phyloP scores from a whole-genome alignment of 1,140 invertebrate species.

The Solenopsis invicta region DNA sequence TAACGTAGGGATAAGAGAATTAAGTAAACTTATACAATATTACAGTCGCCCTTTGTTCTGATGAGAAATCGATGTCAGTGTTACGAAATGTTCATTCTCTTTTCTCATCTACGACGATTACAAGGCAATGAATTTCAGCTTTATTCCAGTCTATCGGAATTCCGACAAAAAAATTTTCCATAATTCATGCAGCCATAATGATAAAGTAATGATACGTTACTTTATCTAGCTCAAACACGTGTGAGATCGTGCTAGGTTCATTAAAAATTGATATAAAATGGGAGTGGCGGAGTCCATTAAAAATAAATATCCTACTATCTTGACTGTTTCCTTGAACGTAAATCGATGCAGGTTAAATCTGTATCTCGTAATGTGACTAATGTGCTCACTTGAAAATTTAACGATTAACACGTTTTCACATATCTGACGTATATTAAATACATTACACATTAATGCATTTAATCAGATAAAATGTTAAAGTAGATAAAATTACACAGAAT shows the following conservation, averaged over 20 bases:
- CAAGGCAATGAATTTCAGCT: background rate
- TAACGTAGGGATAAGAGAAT: background rate
- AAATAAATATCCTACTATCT: background rate
- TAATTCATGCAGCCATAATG: background rate
- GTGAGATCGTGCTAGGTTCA: background rate
- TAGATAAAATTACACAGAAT: background rate
- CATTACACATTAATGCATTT: background rate
- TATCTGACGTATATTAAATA: background rate
- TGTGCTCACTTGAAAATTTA: background rate
- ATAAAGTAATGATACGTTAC: background rate
- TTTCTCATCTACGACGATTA: background rate
- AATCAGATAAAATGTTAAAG: background rate
- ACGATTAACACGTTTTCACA: background rate
- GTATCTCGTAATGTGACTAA: background rate
- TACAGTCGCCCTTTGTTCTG: background rate
- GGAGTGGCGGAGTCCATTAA: background rate
- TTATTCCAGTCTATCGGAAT: background rate
- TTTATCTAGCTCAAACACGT: too few species aligned
- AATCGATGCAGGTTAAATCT: constrained; percentile 16
- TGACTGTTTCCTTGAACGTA: background rate
- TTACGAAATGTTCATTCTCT: background rate
- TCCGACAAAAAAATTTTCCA: background rate
- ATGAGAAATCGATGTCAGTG: background rate
- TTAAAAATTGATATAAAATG: constrained; percentile 21
- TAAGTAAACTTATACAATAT: background rate